These are phyloP conservation scores for Drosophila burlai DNA, from an alignment of 1,140 invertebrate species.

Conservation along the genomic window DNA sequence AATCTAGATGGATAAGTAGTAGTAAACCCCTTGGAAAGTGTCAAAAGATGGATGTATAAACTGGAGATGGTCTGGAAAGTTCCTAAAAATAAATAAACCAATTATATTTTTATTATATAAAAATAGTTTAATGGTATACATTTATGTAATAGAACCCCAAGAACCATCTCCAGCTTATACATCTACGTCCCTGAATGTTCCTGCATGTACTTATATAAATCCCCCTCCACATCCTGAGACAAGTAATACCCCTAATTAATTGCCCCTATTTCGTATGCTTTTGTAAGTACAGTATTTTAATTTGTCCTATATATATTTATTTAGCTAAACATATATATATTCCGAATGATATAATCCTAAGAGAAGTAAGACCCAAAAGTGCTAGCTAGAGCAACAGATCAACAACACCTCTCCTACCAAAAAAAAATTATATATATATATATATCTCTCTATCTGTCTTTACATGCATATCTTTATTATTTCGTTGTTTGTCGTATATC, in stretches of 20 bases:
- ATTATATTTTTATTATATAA: too few species aligned
- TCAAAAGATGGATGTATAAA: conserved; percentile 11
- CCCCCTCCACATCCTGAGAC: conserved; percentile 35
- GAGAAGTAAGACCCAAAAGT: conserved; percentile 58
- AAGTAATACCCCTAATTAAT: conserved; percentile 26
- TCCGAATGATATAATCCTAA: conserved; percentile 65
- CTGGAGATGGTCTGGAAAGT: conserved; percentile 4
- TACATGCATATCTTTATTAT: conserved; percentile 56
- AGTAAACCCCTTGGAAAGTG: conserved; percentile 18
- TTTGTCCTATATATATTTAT: conserved; percentile 40
- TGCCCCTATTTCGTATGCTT: conserved; percentile 52
- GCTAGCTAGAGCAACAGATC: conserved; percentile 82
- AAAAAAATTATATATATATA: conserved; percentile 4
- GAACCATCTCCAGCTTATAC: conserved; percentile 22
- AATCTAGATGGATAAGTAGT: conserved; percentile 42
- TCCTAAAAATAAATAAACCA: too few species aligned
- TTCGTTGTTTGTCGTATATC: conserved; percentile 71
- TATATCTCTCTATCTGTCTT: conserved; percentile 37
- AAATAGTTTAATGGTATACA: not conserved
- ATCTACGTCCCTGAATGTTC: conserved; percentile 34
- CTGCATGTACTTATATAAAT: conserved; percentile 38
- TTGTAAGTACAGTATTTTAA: conserved; percentile 48
- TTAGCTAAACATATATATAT: conserved; percentile 23
- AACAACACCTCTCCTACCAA: conserved; percentile 85
- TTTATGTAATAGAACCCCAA: not conserved